Base-by-base conservation (phyloP, 2,113 vertebrate genomes). In the Alethe castanea region DNA sequence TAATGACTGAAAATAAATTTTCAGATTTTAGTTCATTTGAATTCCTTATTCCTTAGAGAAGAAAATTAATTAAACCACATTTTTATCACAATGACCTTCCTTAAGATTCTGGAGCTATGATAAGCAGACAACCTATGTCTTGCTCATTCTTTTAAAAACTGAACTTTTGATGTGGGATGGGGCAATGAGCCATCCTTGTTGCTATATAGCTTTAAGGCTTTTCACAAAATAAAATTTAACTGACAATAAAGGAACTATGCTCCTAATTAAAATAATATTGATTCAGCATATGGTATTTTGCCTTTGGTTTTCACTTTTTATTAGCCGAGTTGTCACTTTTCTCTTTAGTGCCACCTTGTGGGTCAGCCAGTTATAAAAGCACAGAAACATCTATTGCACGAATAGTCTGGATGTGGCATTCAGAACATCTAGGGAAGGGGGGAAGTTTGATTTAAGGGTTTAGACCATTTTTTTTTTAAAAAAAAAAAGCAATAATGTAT, bases 341-440 rank as follows among this genome's bases (percentile, higher is more conserved):
- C 97, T 98, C 97, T 98, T 96, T 98, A 97, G 97, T 97, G 97
- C 98, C 98, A 98, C 95, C 98, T 98, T 98, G 98, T 98, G 98
- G 98, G 92, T 92, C 94, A 97, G 36, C 56, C 48, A 50, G 93
- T 88, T 97, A 96, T 61, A 95, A 86, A 94, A 94, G 87, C 78
- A 60, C 48, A 74, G 11, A 67, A 53, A 18, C 57, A 47, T 93
- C 66, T 79, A 16, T 38, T 86, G 59, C 14, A 5, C 84, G 79
- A 45, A 85, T 59, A 20, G 45, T 26, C 44, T 33, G 50, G 35
- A 90, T 69, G 53, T 67, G 45, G 25, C 36, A 6, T 78, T 84
- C 72, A 86, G 33, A 56, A 80, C 65, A 66, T 60, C 67, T 35
- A 33, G 81, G 40, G 56, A 94, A 94, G 74, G 36, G 36, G 36